Evolutionary conservation across 1,140 invertebrate species (phyloP).

Genomic region (Bombus pyrosoma): DNA sequence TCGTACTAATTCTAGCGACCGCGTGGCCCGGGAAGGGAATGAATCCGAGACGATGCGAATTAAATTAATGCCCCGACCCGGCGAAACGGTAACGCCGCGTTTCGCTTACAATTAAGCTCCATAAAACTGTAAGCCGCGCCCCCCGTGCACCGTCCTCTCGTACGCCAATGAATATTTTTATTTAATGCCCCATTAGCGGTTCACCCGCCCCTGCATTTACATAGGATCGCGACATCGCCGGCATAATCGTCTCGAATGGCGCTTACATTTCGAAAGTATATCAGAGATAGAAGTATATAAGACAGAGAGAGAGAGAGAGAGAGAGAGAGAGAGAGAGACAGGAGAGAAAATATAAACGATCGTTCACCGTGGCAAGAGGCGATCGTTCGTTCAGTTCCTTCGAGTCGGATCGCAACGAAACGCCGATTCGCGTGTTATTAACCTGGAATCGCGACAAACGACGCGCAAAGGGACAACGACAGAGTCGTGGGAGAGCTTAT

Average conservation of each 20-base stretch:
- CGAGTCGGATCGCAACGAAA: too few relatives aligned
- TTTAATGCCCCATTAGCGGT: constrained; percentile 67
- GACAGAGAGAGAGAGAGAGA: too few relatives aligned
- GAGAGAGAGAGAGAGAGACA: too few relatives aligned
- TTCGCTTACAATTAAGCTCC: constrained; percentile 69
- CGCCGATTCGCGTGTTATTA: too few relatives aligned
- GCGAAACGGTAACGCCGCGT: constrained; percentile 53
- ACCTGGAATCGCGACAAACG: too few relatives aligned
- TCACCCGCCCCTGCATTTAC: constrained; percentile 42
- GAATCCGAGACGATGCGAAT: constrained; percentile 43
- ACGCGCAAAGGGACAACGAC: too few relatives aligned
- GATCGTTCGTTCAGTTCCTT: too few relatives aligned
- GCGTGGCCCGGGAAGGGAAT: too few relatives aligned
- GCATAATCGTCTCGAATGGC: constrained; percentile 45
- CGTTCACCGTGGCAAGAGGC: too few relatives aligned
- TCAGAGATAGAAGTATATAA: background rate
- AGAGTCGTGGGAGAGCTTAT: too few relatives aligned
- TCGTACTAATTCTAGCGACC: background rate
- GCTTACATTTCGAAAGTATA: background rate
- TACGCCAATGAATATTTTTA: constrained; percentile 72
- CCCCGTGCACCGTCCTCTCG: background rate
- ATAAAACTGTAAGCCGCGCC: constrained; percentile 65
- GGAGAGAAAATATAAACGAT: too few relatives aligned
- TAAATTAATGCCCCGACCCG: constrained; percentile 63
- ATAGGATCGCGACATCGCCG: constrained; percentile 19